Evolutionary conservation across 2,888 invertebrate genomes (phyloP).

Genomic region (Endomychus coccineus): DNA sequence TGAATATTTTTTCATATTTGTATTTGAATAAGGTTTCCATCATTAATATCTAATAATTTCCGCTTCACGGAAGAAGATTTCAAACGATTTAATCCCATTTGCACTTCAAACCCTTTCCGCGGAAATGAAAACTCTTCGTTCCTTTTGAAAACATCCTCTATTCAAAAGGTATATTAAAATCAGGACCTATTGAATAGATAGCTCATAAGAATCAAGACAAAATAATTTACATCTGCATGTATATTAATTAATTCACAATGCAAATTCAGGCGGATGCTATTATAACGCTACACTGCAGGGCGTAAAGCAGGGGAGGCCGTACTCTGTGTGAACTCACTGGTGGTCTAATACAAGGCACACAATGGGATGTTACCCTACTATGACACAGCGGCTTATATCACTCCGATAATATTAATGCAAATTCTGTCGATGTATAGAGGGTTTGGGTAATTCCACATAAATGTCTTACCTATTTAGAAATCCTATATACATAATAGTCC

Average conservation of each 20-base stretch:
- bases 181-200: not conserved
- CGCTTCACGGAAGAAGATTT: too few species aligned
- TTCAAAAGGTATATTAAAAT: too few species aligned
- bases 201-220: conserved; percentile 20
- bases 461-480: too few species aligned
- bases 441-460: too few species aligned
- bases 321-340: conserved; percentile 39
- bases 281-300: conserved; percentile 33
- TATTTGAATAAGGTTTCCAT: too few species aligned
- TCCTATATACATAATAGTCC: too few species aligned
- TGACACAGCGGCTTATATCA: conserved; percentile 34
- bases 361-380: conserved; percentile 32
- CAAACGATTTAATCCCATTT: too few species aligned
- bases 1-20: too few species aligned
- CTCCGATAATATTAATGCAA: conserved; percentile 33
- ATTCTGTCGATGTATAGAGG: conserved; percentile 3
- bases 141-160: too few species aligned
- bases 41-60: too few species aligned
- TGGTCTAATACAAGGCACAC: conserved; percentile 36
- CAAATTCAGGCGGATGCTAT: conserved; percentile 36
- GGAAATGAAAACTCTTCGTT: too few species aligned
- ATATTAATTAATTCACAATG: conserved; percentile 39
- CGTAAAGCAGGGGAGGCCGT: conserved; percentile 27
- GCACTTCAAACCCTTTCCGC: too few species aligned
- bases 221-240: conserved; percentile 27